Evolutionary conservation across 2,113 vertebrate species (phyloP).

Genomic region (Furnarius figulus): DNA sequence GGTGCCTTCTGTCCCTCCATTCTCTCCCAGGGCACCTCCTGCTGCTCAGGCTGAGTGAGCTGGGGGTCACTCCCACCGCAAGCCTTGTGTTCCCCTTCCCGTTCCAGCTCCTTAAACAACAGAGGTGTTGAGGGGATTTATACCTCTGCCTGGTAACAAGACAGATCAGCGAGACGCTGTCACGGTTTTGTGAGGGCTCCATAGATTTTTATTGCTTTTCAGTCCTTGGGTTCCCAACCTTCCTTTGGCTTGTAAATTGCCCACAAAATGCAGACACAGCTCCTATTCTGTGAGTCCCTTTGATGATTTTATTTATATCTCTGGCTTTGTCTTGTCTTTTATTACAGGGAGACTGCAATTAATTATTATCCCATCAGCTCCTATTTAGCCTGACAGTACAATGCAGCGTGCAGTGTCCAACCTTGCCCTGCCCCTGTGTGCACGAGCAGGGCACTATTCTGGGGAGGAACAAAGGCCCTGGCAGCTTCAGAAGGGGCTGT

Average conservation of each 20-base stretch:
- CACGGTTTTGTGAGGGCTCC: conserved; percentile 46
- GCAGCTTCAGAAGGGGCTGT: conserved; percentile 31
- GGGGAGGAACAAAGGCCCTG: conserved; percentile 42
- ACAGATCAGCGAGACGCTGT: conserved; percentile 49
- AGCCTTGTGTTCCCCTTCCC: background rate
- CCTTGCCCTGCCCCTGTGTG: conserved; percentile 41
- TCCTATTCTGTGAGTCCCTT: conserved; percentile 61
- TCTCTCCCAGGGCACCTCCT: background rate
- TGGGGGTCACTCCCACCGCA: conserved; percentile 23
- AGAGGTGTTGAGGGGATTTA: conserved; percentile 72
- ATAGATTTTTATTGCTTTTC: conserved; percentile 69
- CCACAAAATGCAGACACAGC: conserved; percentile 66
- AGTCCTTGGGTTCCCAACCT: conserved; percentile 72
- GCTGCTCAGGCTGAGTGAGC: conserved; percentile 16
- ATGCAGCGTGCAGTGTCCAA: conserved; percentile 42
- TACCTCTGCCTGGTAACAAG: conserved; percentile 70
- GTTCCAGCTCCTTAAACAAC: conserved; percentile 69
- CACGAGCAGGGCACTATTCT: conserved; percentile 52
- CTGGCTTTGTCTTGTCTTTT: conserved; percentile 74
- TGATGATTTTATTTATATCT: conserved; percentile 75
- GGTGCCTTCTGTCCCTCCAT: conserved; percentile 36
- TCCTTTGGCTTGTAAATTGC: conserved; percentile 72
- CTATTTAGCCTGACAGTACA: conserved; percentile 69
- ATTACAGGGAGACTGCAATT: conserved; percentile 75
- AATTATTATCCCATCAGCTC: conserved; percentile 77